Conservation (phyloP, 2,888 invertebrate genomes). For the Neoscelio sp. region DNA sequence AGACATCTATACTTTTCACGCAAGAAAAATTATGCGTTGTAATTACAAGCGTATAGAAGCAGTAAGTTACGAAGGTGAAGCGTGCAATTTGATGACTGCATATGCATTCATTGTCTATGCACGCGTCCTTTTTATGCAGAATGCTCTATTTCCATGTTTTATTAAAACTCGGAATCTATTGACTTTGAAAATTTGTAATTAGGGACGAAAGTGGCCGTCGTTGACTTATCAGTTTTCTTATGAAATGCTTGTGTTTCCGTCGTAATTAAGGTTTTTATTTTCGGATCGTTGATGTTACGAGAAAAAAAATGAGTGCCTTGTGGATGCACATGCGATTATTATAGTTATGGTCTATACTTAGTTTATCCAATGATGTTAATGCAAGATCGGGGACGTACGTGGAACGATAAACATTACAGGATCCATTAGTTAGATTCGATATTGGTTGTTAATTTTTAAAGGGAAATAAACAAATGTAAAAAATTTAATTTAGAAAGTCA, state of each 20-base stretch:
- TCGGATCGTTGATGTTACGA: too few species aligned
- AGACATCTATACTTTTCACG: slow-evolving; percentile 57
- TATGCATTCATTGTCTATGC: background rate
- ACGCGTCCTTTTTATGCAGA: background rate
- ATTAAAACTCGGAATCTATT: background rate
- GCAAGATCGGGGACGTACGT: slow-evolving; percentile 1
- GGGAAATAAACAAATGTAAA: too few species aligned
- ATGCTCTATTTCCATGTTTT: background rate
- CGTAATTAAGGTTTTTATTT: too few species aligned
- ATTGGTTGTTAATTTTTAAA: too few species aligned
- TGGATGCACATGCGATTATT: too few species aligned
- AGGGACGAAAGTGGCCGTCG: background rate
- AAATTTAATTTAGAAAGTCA: too few species aligned
- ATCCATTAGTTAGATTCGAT: slow-evolving; percentile 1
- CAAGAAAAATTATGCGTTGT: slow-evolving; percentile 46
- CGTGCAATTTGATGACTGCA: slow-evolving; percentile 41
- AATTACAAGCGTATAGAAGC: slow-evolving; percentile 48
- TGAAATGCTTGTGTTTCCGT: too few species aligned
- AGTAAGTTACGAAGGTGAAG: slow-evolving; percentile 49
- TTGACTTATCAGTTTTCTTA: too few species aligned
- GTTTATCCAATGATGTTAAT: background rate
- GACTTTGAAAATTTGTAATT: background rate
- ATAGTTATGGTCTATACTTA: slow-evolving; percentile 12
- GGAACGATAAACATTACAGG: slow-evolving; percentile 5
- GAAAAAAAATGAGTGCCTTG: too few species aligned